Evolutionary conservation across 2,113 vertebrate species (phyloP).

Genomic region (Podarcis raffonei): DNA sequence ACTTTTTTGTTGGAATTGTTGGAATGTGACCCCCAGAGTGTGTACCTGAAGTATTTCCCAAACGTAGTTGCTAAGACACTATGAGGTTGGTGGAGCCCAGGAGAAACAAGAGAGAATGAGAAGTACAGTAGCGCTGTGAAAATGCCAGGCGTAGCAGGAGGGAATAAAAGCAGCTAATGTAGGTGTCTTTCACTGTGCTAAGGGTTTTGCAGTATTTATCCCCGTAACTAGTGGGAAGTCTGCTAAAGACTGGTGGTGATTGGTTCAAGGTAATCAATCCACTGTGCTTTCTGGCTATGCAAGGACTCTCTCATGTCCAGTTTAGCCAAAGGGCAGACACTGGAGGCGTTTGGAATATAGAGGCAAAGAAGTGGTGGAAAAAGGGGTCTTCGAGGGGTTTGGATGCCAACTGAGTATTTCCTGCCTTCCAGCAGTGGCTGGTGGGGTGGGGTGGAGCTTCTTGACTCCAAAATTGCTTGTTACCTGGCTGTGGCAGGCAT

Average conservation of each 20-base stretch:
- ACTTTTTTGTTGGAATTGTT: neutral
- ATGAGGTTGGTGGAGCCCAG: neutral
- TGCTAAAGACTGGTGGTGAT: neutral
- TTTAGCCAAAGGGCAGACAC: neutral
- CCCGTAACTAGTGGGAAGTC: neutral
- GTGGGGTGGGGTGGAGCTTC: too few relatives aligned
- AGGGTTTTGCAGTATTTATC: neutral
- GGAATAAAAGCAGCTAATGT: neutral
- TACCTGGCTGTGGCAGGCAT: too few relatives aligned
- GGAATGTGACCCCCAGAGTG: neutral
- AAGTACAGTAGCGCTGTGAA: neutral
- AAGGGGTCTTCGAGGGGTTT: neutral
- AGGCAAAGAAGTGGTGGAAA: neutral
- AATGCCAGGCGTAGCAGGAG: neutral
- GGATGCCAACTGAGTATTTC: neutral
- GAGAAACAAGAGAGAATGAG: neutral
- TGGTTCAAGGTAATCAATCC: neutral
- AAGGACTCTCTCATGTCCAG: neutral
- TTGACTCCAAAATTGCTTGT: too few relatives aligned
- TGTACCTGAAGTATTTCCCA: neutral
- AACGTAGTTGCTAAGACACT: neutral
- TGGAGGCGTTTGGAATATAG: neutral
- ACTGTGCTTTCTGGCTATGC: neutral
- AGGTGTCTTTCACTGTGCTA: neutral
- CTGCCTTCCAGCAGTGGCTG: too few relatives aligned